Evolutionary conservation across 2,888 invertebrate species (phyloP), one percentile per base, ranked within the genome.

Genomic region (Sicus ferrugineus): DNA sequence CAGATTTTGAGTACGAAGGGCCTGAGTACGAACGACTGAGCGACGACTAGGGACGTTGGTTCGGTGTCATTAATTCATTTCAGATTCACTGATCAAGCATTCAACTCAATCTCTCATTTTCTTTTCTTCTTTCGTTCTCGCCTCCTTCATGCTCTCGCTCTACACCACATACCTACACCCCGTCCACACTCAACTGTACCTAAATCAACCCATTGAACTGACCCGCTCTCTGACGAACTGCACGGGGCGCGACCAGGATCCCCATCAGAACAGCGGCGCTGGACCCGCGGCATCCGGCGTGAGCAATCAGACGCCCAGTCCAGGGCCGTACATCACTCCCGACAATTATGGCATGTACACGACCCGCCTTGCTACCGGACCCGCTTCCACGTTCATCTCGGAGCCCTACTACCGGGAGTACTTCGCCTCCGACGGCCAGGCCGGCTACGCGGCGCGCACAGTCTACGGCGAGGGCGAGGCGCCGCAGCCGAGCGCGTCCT

Each of bases 321-420:
- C 86, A 59, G 85, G 85, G 3, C 85, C 85, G 26, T 86, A 86
- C 64, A 84, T 85, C 66, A 81, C 83, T 66, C 76, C 84, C 73
- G 85, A 86, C 75, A 82, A 81, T 70, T 86, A 85, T 78, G 84
- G 84, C 76, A 85, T 85, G 84, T 85, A 85, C 68, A 80, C 85
- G 68, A 79, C 83, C 61, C 79, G 85, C 38, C 75, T 85, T 72
- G 80, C 84, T 56, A 79, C 83, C 50, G 83, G 83, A 64, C 80
- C 81, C 70, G 77, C 82, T 70, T 80, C 83, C 61, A 87, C 90
- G 73, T 91, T 91, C 83, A 87, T 91, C 75, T 87, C 90, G 76
- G 92, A 92, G 80, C 91, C 91, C 73, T 92, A 94, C 88, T 90
- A 93, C 85, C 80, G 86, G 31, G 93, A 93, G 86, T 93, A 93